A percentile compares a stretch with the other conserved stretches of the same genome.
Evolutionary conservation across 1,140 invertebrate species (phyloP).

Genomic region (Nephila pilipes): DNA sequence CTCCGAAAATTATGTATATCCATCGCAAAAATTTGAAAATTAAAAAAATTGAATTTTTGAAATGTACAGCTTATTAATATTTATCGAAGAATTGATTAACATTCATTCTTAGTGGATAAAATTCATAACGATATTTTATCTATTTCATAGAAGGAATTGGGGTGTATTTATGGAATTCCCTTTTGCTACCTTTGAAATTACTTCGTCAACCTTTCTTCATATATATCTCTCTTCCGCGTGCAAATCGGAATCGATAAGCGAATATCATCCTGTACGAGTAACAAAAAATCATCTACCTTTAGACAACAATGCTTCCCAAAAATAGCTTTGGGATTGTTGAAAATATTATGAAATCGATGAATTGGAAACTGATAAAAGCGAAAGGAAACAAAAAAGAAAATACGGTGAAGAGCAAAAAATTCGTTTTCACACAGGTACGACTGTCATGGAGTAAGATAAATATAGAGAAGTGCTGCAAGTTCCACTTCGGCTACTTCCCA

Average conservation of each 20-base stretch:
- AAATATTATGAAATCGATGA: slow-evolving; percentile 29
- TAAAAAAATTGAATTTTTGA: too few relatives aligned
- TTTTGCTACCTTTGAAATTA: too few relatives aligned
- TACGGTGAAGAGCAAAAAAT: neutral
- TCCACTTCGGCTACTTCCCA: neutral
- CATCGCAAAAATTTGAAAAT: too few relatives aligned
- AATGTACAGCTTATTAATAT: too few relatives aligned
- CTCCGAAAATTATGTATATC: too few relatives aligned
- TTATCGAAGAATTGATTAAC: too few relatives aligned
- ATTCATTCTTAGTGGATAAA: too few relatives aligned
- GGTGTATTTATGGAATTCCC: too few relatives aligned
- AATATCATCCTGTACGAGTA: neutral
- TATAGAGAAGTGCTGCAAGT: neutral
- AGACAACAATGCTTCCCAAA: slow-evolving; percentile 17
- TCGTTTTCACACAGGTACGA: slow-evolving; percentile 18
- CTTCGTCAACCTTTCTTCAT: too few relatives aligned
- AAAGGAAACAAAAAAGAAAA: neutral
- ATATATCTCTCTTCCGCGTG: too few relatives aligned
- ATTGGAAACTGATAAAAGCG: slow-evolving; percentile 23
- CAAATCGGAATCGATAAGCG: neutral
- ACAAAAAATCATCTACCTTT: neutral
- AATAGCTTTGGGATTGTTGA: slow-evolving; percentile 10
- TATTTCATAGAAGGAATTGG: too few relatives aligned
- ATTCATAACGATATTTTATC: too few relatives aligned
- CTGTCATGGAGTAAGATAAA: slow-evolving; percentile 18